These are phyloP conservation scores for Oncorhynchus clarkii DNA, from an alignment of 2,113 vertebrate species.

Conservation along the genomic window DNA sequence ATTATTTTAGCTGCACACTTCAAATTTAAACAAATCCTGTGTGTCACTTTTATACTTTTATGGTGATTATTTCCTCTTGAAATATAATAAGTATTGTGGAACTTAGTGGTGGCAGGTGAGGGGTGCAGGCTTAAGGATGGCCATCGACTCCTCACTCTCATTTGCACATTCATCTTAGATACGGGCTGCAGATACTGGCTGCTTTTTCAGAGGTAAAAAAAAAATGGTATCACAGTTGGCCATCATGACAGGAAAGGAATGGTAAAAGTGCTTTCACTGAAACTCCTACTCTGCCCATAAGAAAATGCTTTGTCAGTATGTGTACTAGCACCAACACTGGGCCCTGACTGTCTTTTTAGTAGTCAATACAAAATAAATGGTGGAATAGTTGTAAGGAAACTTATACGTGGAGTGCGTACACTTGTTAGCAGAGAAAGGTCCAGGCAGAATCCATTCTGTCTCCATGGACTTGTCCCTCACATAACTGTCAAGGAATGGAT, in stretches of 20 bases:
- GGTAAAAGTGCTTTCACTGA: slow-evolving; percentile 55
- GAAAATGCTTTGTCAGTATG: slow-evolving; percentile 44
- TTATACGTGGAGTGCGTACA: slow-evolving; percentile 30
- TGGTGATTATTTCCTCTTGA: not conserved
- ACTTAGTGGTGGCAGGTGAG: not conserved
- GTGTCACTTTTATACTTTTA: no score
- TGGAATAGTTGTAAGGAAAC: slow-evolving; percentile 39
- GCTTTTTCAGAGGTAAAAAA: slow-evolving; percentile 60
- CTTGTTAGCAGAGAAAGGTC: slow-evolving; percentile 51
- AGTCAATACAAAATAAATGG: slow-evolving; percentile 22
- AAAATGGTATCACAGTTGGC: slow-evolving; percentile 55
- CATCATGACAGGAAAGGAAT: slow-evolving; percentile 43
- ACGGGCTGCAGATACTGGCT: slow-evolving; percentile 45
- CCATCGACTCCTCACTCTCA: slow-evolving; percentile 38
- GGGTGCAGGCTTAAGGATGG: slow-evolving; percentile 33
- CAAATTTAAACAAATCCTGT: no score
- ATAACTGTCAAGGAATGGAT: no score
- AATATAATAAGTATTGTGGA: not conserved
- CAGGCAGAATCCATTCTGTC: slow-evolving; percentile 36
- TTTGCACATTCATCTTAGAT: slow-evolving; percentile 60
- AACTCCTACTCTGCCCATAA: slow-evolving; percentile 38
- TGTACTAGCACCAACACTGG: no score
- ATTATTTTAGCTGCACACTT: no score
- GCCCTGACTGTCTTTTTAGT: not conserved
- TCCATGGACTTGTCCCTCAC: slow-evolving; percentile 43